phyloP scores from a whole-genome alignment of 2,113 vertebrate genomes.

The Sakesphorus luctuosus region DNA sequence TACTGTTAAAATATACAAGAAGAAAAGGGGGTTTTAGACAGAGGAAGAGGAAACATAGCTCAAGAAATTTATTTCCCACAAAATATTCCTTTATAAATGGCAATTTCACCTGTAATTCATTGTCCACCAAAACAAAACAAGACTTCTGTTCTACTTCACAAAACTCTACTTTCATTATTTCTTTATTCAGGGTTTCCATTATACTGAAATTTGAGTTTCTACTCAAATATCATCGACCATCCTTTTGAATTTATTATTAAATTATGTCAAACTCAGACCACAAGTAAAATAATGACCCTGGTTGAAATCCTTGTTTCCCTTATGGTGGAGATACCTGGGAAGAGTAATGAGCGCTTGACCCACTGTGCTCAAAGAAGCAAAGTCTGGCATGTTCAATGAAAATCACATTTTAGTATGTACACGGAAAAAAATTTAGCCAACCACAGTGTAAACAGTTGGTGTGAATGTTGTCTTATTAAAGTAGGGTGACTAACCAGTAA shows the following conservation, averaged over 20 bases:
- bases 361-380: neutral
- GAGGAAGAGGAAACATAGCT: neutral
- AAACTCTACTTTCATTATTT: neutral
- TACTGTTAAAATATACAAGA: neutral
- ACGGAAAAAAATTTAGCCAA: neutral
- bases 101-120: neutral
- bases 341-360: neutral
- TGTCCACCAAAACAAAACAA: neutral
- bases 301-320: neutral
- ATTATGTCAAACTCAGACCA: neutral
- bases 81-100: neutral
- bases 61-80: neutral
- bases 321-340: neutral
- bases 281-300: neutral
- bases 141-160: neutral
- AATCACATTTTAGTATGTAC: neutral
- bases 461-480: neutral
- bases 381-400: fast-evolving
- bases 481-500: neutral
- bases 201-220: neutral
- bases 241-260: neutral
- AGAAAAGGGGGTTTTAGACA: fast-evolving
- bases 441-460: neutral
- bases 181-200: neutral
- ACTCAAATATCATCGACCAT: fast-evolving